phyloP scores from a whole-genome alignment of 2,888 invertebrate species.

The Caenorhabditis virilis region DNA sequence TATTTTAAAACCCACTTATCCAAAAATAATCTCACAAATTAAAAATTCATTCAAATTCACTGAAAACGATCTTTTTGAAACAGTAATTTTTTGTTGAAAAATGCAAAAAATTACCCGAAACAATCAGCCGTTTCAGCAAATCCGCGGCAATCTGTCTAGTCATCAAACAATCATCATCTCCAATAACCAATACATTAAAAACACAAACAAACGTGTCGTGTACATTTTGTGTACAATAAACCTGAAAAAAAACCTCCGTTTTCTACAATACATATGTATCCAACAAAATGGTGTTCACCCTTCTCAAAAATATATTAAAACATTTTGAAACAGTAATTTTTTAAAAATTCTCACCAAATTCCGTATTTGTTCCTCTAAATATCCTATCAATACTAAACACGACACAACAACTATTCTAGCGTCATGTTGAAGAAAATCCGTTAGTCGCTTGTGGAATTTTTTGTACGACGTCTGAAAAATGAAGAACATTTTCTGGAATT shows the following conservation, averaged over 20 bases:
- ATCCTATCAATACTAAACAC: conserved; percentile 60
- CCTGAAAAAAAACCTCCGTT: conserved; percentile 36
- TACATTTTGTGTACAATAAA: conserved; percentile 68
- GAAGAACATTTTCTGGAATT: neutral
- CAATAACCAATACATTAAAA: conserved; percentile 70
- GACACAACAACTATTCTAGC: conserved; percentile 61
- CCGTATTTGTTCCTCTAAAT: conserved; percentile 55
- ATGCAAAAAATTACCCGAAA: conserved; percentile 52
- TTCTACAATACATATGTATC: neutral
- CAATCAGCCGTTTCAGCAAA: conserved; percentile 69
- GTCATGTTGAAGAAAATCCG: conserved; percentile 53
- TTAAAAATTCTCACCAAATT: conserved; percentile 48
- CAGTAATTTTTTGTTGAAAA: too few species aligned
- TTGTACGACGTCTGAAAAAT: conserved; percentile 48
- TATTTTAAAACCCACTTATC: too few species aligned
- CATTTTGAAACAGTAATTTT: too few species aligned
- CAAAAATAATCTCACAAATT: too few species aligned
- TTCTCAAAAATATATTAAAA: neutral
- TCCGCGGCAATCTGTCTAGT: conserved; percentile 70
- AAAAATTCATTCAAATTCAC: too few species aligned
- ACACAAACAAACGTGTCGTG: conserved; percentile 70
- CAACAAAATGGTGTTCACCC: neutral
- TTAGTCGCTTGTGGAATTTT: conserved; percentile 47
- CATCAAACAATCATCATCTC: conserved; percentile 65
- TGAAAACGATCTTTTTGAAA: too few species aligned